phyloP scores from a whole-genome alignment of 2,888 invertebrate genomes.

The Barypeithes pellucidus region DNA sequence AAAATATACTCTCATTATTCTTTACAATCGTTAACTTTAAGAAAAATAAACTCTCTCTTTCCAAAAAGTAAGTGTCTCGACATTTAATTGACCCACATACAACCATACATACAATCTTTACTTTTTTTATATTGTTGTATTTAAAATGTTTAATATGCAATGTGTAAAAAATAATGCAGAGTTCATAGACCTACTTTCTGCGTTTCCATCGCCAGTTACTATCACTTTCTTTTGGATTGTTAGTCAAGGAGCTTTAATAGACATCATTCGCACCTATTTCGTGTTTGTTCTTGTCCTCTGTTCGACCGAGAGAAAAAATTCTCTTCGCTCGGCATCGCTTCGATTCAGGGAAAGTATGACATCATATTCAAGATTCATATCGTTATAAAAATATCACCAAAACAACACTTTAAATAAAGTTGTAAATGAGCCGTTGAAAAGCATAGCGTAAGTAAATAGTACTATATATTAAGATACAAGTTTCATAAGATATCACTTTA shows the following conservation, averaged over 20 bases:
- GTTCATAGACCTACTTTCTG: conserved; percentile 49
- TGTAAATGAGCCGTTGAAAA: too few relatives aligned
- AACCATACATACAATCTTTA: conserved; percentile 29
- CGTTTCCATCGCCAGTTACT: conserved; percentile 34
- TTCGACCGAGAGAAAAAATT: too few relatives aligned
- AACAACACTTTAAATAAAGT: too few relatives aligned
- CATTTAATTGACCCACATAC: conserved; percentile 44
- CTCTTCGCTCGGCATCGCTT: too few relatives aligned
- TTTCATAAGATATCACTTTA: too few relatives aligned
- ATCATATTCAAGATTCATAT: too few relatives aligned
- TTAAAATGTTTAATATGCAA: conserved; percentile 41
- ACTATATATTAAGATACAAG: too few relatives aligned
- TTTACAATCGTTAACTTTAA: neutral
- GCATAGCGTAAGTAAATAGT: too few relatives aligned
- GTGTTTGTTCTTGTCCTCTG: too few relatives aligned
- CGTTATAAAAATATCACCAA: too few relatives aligned
- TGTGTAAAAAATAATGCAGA: conserved; percentile 40
- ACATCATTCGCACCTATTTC: neutral
- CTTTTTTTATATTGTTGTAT: conserved; percentile 37
- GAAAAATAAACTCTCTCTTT: conserved; percentile 40
- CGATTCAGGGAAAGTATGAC: too few relatives aligned
- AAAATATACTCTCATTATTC: too few relatives aligned
- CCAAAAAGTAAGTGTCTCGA: conserved; percentile 43
- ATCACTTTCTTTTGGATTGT: conserved; percentile 43
- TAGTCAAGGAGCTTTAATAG: conserved; percentile 32